These are phyloP conservation scores for Grapholita molesta DNA, from an alignment of 1,140 invertebrate species.

Conservation along the genomic window DNA sequence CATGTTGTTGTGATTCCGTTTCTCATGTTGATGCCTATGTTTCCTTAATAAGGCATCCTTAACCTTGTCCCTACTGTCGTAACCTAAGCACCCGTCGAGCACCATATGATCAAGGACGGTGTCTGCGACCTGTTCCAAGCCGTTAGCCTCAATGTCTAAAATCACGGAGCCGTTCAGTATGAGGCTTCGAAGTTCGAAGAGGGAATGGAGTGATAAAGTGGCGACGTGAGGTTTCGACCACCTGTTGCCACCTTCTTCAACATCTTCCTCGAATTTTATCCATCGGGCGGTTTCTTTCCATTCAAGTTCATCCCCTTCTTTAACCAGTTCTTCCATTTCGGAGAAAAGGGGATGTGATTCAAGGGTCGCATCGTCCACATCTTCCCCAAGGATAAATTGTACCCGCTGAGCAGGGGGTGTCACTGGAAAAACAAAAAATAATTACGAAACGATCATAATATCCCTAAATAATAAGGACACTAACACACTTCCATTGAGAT, in stretches of 20 bases:
- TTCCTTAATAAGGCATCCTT: conserved; percentile 92
- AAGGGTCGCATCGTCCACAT: conserved; percentile 90
- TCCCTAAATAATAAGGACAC: neutral
- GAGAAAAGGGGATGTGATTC: conserved; percentile 94
- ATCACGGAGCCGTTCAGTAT: conserved; percentile 94
- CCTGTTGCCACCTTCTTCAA: conserved; percentile 95
- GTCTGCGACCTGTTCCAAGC: conserved; percentile 93
- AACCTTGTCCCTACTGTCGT: conserved; percentile 88
- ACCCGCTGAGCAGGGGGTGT: conserved; percentile 94
- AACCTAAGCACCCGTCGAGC: conserved; percentile 85
- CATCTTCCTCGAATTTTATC: conserved; percentile 98
- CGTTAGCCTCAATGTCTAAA: conserved; percentile 92
- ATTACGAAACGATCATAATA: neutral
- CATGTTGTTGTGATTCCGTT: conserved; percentile 86
- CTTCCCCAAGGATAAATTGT: conserved; percentile 97
- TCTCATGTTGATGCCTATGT: conserved; percentile 97
- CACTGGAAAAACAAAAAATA: conserved; percentile 79
- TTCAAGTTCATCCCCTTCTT: conserved; percentile 92
- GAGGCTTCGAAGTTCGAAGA: conserved; percentile 93
- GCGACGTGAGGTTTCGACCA: conserved; percentile 98
- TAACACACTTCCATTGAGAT: conserved; percentile 9
- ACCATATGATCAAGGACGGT: conserved; percentile 95
- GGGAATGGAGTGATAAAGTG: conserved; percentile 92
- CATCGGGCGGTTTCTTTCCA: conserved; percentile 99
- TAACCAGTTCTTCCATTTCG: conserved; percentile 96